Conservation (phyloP, 1,140 invertebrate species). For the Zaprionus taronus region DNA sequence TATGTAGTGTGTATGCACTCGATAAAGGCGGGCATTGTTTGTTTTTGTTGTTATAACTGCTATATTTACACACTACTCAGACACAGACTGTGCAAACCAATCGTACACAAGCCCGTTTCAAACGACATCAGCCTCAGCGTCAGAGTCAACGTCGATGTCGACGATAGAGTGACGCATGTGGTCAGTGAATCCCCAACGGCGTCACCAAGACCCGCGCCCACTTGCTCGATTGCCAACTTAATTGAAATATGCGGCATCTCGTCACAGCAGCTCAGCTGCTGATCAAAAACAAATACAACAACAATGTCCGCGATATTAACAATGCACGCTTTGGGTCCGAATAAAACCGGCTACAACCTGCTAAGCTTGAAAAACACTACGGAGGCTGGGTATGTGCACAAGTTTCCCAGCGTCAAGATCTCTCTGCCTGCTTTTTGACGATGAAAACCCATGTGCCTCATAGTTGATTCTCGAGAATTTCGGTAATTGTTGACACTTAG, state of each 20-base stretch:
- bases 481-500: neutral
- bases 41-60: constrained; percentile 42
- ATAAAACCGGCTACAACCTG: constrained; percentile 72
- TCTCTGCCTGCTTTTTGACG: neutral
- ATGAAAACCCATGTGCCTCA: neutral
- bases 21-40: constrained; percentile 25
- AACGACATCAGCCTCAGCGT: constrained; percentile 24
- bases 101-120: constrained; percentile 4
- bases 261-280: constrained; percentile 34
- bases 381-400: neutral
- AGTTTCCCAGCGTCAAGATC: neutral
- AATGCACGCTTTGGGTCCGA: constrained; percentile 47
- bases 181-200: constrained; percentile 57
- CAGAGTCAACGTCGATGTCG: neutral
- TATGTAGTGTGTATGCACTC: neutral
- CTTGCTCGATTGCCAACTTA: constrained; percentile 37
- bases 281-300: constrained; percentile 30
- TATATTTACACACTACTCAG: constrained; percentile 56
- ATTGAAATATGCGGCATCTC: constrained; percentile 49
- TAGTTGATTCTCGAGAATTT: neutral
- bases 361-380: constrained; percentile 23
- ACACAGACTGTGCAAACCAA: constrained; percentile 23
- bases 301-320: constrained; percentile 44
- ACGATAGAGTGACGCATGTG: constrained; percentile 62
- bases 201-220: constrained; percentile 57